These are phyloP conservation scores for Anodontia alba DNA, from an alignment of 2,888 invertebrate genomes.

Conservation along the genomic window DNA sequence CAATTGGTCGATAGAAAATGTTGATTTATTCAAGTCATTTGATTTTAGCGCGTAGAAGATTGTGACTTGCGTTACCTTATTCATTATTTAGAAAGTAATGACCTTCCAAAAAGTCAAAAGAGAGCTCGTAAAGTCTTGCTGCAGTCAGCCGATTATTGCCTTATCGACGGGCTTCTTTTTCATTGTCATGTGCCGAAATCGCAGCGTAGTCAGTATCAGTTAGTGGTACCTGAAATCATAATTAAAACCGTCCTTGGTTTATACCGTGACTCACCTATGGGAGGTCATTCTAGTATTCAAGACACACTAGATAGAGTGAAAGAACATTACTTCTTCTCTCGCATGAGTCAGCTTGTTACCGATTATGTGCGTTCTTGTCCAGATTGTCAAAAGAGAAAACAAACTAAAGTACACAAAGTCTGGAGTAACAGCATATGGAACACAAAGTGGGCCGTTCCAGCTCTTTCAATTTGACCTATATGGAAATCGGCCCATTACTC, in stretches of 20 bases:
- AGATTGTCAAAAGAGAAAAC: conserved; percentile 34
- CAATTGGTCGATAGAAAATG: neutral
- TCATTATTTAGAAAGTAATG: conserved; percentile 5
- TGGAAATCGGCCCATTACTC: conserved; percentile 31
- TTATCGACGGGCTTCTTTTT: conserved; percentile 42
- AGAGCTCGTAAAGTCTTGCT: conserved; percentile 37
- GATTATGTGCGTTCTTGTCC: conserved; percentile 35
- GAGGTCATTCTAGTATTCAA: conserved; percentile 41
- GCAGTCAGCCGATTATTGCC: conserved; percentile 33
- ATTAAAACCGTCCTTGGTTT: conserved; percentile 29
- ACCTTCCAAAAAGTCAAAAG: conserved; percentile 28
- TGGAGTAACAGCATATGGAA: conserved; percentile 28
- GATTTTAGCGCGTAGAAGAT: neutral
- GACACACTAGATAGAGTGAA: conserved; percentile 36
- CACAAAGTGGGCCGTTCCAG: conserved; percentile 31
- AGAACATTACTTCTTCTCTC: conserved; percentile 33
- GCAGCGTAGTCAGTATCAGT: conserved; percentile 36
- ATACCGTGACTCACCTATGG: conserved; percentile 40
- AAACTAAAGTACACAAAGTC: conserved; percentile 25
- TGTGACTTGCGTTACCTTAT: neutral
- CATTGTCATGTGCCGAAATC: conserved; percentile 32
- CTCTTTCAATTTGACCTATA: conserved; percentile 40
- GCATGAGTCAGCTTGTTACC: conserved; percentile 19
- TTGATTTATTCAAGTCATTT: conserved; percentile 2
- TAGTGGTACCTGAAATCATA: conserved; percentile 37